Conservation (phyloP, 2,113 vertebrate genomes). For the Thamnaconus septentrionalis region DNA sequence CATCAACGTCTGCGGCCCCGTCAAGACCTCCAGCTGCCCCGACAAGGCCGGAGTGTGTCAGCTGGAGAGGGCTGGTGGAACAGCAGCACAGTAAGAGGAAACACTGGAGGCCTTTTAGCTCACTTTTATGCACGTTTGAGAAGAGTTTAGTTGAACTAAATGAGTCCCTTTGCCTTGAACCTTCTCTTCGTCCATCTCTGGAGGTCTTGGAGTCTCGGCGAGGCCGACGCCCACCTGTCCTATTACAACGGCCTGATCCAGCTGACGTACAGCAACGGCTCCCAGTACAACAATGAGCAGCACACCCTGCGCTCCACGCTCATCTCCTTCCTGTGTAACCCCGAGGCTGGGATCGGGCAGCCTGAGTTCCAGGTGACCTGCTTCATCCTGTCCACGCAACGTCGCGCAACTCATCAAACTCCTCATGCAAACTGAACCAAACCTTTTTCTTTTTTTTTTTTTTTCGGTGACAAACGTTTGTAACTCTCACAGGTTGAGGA, state of each 20-base stretch:
- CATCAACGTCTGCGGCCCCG: constrained; percentile 83
- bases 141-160: too few relatives aligned
- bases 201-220: constrained; percentile 84
- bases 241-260: constrained; percentile 95
- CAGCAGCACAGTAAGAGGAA: constrained; percentile 65
- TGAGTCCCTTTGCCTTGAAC: not conserved
- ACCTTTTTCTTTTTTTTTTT: not conserved
- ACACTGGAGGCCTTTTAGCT: too few relatives aligned
- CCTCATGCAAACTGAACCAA: too few relatives aligned
- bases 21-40: constrained; percentile 68
- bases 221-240: constrained; percentile 80
- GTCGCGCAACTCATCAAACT: too few relatives aligned
- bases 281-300: constrained; percentile 81
- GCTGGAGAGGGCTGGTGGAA: constrained; percentile 41
- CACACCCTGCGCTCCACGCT: constrained; percentile 82
- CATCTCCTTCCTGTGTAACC: constrained; percentile 93
- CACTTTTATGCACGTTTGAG: too few relatives aligned
- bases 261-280: constrained; percentile 84
- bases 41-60: constrained; percentile 86
- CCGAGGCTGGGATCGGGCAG: constrained; percentile 77
- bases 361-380: constrained; percentile 88
- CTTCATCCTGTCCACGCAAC: not conserved
- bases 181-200: too few relatives aligned
- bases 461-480: not conserved
- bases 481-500: constrained; percentile 80